Percentiles rank a stretch among this genome's conserved stretches.
These are phyloP conservation scores for Cebidichthys violaceus DNA, from an alignment of 2,113 vertebrate species.

Conservation along the genomic window DNA sequence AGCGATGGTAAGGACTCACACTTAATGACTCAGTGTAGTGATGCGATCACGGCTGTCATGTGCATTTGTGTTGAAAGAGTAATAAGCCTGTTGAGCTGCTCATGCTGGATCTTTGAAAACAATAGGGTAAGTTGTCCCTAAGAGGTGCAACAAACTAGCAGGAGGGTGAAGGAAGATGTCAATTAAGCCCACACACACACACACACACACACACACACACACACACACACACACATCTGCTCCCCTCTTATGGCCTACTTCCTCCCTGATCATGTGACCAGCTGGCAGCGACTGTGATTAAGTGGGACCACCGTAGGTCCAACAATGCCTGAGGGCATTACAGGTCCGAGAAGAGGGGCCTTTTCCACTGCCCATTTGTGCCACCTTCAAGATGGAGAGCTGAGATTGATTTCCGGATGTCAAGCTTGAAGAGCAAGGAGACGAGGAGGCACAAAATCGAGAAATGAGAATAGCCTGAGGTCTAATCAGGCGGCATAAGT, in stretches of 20 bases:
- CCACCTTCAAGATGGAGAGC: no score
- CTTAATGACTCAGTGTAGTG: not conserved
- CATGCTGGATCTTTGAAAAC: not conserved
- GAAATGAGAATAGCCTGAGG: not conserved
- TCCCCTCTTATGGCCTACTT: conserved; percentile 75
- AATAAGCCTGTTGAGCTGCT: not conserved
- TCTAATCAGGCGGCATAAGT: no score
- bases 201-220: no score
- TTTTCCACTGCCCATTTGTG: no score
- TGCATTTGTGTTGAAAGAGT: not conserved
- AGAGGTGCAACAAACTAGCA: no score
- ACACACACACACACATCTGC: not conserved
- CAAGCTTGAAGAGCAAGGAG: no score
- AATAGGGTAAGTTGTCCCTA: no score
- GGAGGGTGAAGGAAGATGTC: no score
- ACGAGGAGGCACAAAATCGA: not conserved
- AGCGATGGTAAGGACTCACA: conserved; percentile 88
- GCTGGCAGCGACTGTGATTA: conserved; percentile 64
- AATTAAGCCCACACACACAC: no score
- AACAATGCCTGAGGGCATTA: conserved; percentile 51
- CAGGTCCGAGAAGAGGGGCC: conserved; percentile 41
- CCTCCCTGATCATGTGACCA: conserved; percentile 69
- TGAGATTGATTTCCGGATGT: not conserved
- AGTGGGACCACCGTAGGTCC: conserved; percentile 68
- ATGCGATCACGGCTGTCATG: not conserved